Conservation (phyloP, 2,113 vertebrate species). For the Nannobrachium achirus region DNA sequence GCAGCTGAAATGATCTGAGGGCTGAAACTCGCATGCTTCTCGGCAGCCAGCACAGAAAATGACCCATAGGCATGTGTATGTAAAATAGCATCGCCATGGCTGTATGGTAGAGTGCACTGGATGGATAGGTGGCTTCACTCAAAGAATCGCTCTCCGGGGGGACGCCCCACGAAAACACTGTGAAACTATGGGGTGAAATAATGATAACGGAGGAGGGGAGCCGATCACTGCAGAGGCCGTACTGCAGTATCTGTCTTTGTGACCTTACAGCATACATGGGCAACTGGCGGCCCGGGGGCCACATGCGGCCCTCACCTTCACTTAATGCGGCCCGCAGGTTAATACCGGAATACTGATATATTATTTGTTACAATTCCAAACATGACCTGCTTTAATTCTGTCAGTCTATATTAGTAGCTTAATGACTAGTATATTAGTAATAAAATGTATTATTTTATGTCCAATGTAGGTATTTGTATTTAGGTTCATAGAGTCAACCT, state of each 20-base stretch:
- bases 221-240: slow-evolving; percentile 15
- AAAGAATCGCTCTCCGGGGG: background rate
- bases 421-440: too few relatives aligned
- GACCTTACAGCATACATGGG: slow-evolving; percentile 58
- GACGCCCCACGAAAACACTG: slow-evolving; percentile 1
- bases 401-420: too few relatives aligned
- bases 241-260: slow-evolving; percentile 37
- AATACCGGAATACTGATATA: too few relatives aligned
- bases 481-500: too few relatives aligned
- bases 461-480: too few relatives aligned
- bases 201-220: slow-evolving; percentile 18
- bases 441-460: too few relatives aligned
- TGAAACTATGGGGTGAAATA: background rate
- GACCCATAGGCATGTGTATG: background rate
- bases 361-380: too few relatives aligned
- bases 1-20: slow-evolving; percentile 6
- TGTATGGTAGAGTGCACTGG: background rate
- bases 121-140: background rate
- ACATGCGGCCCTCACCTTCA: too few relatives aligned
- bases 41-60: background rate
- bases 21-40: background rate
- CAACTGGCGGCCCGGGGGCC: too few relatives aligned
- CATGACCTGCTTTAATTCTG: too few relatives aligned
- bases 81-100: background rate
- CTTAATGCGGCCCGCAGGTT: too few relatives aligned